phyloP scores from a whole-genome alignment of 2,888 invertebrate species.

The Pardosa pseudoannulata region DNA sequence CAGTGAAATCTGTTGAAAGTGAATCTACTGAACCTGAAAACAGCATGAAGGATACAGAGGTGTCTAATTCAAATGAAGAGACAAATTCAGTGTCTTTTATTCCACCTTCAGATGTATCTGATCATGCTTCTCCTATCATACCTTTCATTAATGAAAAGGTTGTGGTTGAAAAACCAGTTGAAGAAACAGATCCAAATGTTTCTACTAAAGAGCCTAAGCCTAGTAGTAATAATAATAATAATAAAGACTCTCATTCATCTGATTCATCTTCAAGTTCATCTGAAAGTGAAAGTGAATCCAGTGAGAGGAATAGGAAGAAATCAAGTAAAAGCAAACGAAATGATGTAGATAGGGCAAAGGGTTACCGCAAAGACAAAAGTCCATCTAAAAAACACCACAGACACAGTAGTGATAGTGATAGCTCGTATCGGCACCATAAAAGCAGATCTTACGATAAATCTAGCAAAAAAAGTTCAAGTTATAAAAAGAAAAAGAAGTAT shows the following conservation, averaged over 20 bases:
- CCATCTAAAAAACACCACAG: conserved; percentile 20
- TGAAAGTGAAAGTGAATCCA: conserved; percentile 37
- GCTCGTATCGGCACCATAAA: conserved; percentile 32
- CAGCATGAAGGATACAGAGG: background rate
- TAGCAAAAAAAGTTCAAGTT: conserved; percentile 40
- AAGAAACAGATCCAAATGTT: conserved; percentile 5
- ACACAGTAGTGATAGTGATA: conserved; percentile 43
- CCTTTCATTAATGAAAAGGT: background rate
- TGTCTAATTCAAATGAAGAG: background rate
- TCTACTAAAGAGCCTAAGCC: background rate
- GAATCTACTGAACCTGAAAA: background rate
- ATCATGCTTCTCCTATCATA: background rate
- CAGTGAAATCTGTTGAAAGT: background rate
- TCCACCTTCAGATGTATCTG: background rate
- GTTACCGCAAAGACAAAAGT: conserved; percentile 35
- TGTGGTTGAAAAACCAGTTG: background rate
- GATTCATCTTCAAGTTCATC: conserved; percentile 51
- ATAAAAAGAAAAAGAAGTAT: conserved; percentile 58
- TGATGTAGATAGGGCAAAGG: background rate
- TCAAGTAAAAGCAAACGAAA: background rate
- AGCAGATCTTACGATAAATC: conserved; percentile 29
- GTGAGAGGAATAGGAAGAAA: conserved; percentile 33
- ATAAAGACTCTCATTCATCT: conserved; percentile 34
- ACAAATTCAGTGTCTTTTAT: background rate
- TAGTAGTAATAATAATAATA: background rate